Percentiles rank a stretch among this genome's conserved stretches.
Evolutionary conservation across 2,888 invertebrate genomes (phyloP).

Genomic region (Sialis lutaria): DNA sequence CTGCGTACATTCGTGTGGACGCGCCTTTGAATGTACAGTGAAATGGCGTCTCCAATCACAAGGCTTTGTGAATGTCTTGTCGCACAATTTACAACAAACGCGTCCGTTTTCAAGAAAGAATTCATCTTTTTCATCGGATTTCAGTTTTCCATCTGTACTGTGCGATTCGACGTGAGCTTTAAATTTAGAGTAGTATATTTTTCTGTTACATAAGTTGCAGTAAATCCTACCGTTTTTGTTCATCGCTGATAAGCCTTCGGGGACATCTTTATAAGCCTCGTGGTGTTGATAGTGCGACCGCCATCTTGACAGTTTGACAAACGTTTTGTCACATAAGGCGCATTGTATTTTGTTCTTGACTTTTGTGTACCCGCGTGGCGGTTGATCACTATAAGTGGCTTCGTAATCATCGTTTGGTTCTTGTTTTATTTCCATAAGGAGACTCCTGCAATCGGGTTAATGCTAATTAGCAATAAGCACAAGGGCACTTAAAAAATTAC

Average conservation of each 20-base stretch:
- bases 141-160: neutral
- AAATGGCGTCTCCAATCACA: constrained; percentile 1
- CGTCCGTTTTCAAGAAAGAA: neutral
- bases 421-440: constrained; percentile 3
- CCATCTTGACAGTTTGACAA: neutral
- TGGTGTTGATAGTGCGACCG: neutral
- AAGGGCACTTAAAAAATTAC: too few relatives aligned
- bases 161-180: too few relatives aligned
- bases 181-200: too few relatives aligned
- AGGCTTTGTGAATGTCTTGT: neutral
- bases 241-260: neutral
- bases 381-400: neutral
- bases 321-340: neutral
- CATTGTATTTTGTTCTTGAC: neutral
- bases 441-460: constrained; percentile 2
- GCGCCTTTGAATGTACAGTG: neutral
- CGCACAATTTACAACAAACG: neutral
- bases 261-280: neutral
- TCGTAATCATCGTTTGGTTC: constrained; percentile 1
- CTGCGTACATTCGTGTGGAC: neutral
- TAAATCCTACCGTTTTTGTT: neutral
- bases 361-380: neutral
- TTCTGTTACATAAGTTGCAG: too few relatives aligned
- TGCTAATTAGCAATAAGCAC: neutral
- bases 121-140: constrained; percentile 3